These are phyloP conservation scores for Coregonus sp. DNA, from an alignment of 2,797 vertebrate genomes.

Conservation along the genomic window DNA sequence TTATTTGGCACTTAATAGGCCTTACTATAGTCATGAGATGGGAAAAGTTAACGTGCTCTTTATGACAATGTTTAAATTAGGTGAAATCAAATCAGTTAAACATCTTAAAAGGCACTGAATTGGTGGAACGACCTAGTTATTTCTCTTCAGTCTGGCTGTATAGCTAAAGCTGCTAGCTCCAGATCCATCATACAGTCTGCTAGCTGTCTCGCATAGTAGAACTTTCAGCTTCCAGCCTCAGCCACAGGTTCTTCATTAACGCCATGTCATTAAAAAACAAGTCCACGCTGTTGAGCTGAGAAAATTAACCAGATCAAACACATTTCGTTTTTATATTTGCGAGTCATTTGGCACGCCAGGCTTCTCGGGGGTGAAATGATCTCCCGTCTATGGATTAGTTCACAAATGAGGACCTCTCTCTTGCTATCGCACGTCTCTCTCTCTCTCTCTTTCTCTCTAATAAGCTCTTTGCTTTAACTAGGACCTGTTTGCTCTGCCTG, in stretches of 20 bases:
- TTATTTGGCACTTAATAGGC: no score
- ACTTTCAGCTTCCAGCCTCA: not conserved
- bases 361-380: slow-evolving; percentile 22
- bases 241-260: slow-evolving; percentile 23
- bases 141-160: not conserved
- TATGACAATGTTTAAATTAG: no score
- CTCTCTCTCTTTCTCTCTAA: slow-evolving; percentile 2
- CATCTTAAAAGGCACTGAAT: no score
- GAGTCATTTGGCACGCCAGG: not conserved
- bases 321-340: slow-evolving; percentile 17
- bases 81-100: no score
- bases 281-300: not conserved
- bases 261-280: slow-evolving; percentile 25
- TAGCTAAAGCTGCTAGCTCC: not conserved
- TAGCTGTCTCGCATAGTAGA: slow-evolving; percentile 7
- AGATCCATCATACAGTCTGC: not conserved
- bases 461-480: slow-evolving; percentile 17
- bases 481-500: slow-evolving; percentile 11
- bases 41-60: no score
- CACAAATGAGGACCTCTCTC: slow-evolving; percentile 20
- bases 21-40: no score
- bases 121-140: not conserved
- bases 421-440: not conserved
- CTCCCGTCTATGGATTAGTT: slow-evolving; percentile 16
- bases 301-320: slow-evolving; percentile 31